Conservation (phyloP, 2,888 invertebrate species). For the Megamerina dolium region DNA sequence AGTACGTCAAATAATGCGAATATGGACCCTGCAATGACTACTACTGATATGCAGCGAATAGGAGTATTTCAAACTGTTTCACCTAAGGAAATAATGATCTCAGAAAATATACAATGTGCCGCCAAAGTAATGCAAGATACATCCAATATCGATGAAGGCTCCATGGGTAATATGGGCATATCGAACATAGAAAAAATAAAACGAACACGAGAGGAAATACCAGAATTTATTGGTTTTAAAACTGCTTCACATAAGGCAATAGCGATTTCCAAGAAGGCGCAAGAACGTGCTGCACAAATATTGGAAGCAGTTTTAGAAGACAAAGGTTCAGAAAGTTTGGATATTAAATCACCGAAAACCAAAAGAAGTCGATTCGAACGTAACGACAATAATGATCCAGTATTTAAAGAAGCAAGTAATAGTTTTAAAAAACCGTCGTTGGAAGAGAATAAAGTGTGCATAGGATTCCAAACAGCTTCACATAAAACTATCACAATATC, state of each 20-base stretch:
- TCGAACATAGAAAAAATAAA: too few relatives aligned
- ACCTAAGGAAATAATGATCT: too few relatives aligned
- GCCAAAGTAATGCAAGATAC: too few relatives aligned
- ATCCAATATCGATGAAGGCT: too few relatives aligned
- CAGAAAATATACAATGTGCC: too few relatives aligned
- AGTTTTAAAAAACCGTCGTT: neutral
- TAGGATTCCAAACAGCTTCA: constrained; percentile 17
- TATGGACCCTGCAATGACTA: too few relatives aligned
- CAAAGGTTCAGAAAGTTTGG: neutral
- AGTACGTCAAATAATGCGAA: too few relatives aligned
- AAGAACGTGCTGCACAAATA: constrained; percentile 10
- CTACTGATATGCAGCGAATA: too few relatives aligned
- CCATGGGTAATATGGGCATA: too few relatives aligned
- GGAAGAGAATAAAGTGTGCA: neutral
- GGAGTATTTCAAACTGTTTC: too few relatives aligned
- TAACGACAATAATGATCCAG: neutral
- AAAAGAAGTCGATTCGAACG: neutral
- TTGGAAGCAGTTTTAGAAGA: neutral
- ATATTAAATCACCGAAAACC: neutral
- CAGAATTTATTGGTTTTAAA: constrained; percentile 16
- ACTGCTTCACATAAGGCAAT: constrained; percentile 23
- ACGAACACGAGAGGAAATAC: too few relatives aligned
- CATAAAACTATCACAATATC: constrained; percentile 18
- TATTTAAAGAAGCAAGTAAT: too few relatives aligned
- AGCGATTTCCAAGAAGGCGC: constrained; percentile 18